Conservation (phyloP, 2,888 invertebrate species). For the Eupithecia subfuscata region DNA sequence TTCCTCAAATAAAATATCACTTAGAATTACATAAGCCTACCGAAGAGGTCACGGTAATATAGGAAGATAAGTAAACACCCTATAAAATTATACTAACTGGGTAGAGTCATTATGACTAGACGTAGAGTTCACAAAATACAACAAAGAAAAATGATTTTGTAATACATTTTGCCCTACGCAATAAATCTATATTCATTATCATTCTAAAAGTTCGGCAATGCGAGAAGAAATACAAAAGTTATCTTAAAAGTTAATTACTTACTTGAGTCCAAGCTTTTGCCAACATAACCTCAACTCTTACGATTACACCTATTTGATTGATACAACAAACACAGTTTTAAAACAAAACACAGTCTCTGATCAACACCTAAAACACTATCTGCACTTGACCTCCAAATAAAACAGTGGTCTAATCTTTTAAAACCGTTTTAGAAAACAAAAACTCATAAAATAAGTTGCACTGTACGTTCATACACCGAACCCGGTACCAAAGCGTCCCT, state of each 20-base stretch:
- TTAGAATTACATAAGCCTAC: background rate
- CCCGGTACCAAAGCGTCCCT: slow-evolving; percentile 57
- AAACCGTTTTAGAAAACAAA: background rate
- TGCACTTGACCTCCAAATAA: background rate
- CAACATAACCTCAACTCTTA: slow-evolving; percentile 72
- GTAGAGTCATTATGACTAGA: background rate
- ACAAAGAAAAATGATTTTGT: background rate
- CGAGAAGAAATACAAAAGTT: background rate
- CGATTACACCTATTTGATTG: background rate
- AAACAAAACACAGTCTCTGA: background rate
- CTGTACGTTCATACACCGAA: slow-evolving; percentile 27
- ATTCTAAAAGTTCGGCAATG: background rate
- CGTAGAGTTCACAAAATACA: too few species aligned
- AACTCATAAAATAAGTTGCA: slow-evolving; percentile 6
- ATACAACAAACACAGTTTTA: background rate
- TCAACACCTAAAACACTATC: slow-evolving; percentile 5
- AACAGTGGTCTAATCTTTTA: background rate
- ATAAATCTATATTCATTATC: background rate
- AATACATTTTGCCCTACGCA: background rate
- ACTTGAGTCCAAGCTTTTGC: slow-evolving; percentile 66
- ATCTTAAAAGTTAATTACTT: slow-evolving; percentile 48
- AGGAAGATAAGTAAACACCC: background rate
- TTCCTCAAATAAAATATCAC: slow-evolving; percentile 29
- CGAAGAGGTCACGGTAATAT: background rate
- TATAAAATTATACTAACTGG: background rate